Evolutionary conservation across 2,888 invertebrate genomes (phyloP), one percentile per base, ranked within the genome.

Genomic region (Torymus texanus): DNA sequence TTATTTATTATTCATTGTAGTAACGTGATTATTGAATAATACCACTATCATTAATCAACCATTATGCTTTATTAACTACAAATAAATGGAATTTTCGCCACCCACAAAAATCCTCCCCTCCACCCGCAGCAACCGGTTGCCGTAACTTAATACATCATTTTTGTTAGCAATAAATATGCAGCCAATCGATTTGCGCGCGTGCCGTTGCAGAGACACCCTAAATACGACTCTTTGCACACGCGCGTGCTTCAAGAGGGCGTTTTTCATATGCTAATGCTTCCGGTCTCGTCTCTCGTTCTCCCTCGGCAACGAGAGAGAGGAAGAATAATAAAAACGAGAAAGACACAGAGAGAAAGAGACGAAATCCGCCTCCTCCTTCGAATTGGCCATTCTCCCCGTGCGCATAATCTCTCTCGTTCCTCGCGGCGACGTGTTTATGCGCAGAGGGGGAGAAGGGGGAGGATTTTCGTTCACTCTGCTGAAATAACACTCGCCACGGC

Each of bases 251-350:
- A 59, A 68, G 58, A 63, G 53, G 29, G 56, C 68, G 75, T 41
- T 79, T 77, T 80, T 80, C 80, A 75, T 71, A 78, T 78, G 80
- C 71, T 68, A 80, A 77, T 80, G 78, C 71, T 80, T 78, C 80
- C 75, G 77, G 76, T 58, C 74, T 59, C n/a, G 2, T 68, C 56
- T 24, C 59, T 10, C 21, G 21, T 21, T 21, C 8, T n/a, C 41
- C 41, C 41, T 41, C 8, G 5, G 41, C 41, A 41, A 41, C 5
- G 41, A 13, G 78, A 50, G 65, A 41, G 41, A 13, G 14, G 13
- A 12, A 5, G 61, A 58, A 65, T 50, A 58, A 59, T n/a, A 18
- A 51, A 41, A 56, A 11, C 18, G 62, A 53, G 13, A 13, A 41
- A 66, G 63, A 63, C n/a, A 29, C n/a, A 10, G 13, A 41, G 21